A percentile compares a stretch with the other conserved stretches of the same genome.
Conservation (phyloP, 1,140 invertebrate genomes). For the Cardiocondyla obscurior region DNA sequence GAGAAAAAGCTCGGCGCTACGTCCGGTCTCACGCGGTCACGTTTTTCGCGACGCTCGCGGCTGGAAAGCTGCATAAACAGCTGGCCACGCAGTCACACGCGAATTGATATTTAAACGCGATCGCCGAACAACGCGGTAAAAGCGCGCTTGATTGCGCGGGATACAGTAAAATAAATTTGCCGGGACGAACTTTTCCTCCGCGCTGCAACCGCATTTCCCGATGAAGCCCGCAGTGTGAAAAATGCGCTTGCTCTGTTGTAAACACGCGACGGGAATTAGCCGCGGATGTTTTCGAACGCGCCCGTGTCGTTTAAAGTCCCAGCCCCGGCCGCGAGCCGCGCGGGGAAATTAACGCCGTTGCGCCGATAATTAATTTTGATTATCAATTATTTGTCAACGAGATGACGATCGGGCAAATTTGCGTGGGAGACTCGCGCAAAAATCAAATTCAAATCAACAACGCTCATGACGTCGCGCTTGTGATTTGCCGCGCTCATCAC, state of each 20-base stretch:
- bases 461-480: background rate
- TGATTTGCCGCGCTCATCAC: background rate
- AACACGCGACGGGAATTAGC: constrained; percentile 5
- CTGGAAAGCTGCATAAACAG: background rate
- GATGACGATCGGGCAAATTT: constrained; percentile 20
- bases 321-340: background rate
- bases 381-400: constrained; percentile 35
- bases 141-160: background rate
- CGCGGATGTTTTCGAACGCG: background rate
- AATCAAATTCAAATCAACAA: constrained; percentile 23
- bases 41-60: background rate
- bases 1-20: background rate
- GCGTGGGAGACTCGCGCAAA: background rate
- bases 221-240: constrained; percentile 1
- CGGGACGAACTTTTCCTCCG: background rate
- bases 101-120: constrained; percentile 23
- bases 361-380: constrained; percentile 30
- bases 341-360: background rate
- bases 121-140: background rate
- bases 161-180: background rate
- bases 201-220: constrained; percentile 8
- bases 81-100: background rate
- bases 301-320: background rate
- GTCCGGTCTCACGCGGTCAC: too few species aligned
- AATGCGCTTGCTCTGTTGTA: constrained; percentile 10